These are phyloP conservation scores for Liposcelis brunnea DNA, from an alignment of 2,888 invertebrate genomes.

Conservation along the genomic window DNA sequence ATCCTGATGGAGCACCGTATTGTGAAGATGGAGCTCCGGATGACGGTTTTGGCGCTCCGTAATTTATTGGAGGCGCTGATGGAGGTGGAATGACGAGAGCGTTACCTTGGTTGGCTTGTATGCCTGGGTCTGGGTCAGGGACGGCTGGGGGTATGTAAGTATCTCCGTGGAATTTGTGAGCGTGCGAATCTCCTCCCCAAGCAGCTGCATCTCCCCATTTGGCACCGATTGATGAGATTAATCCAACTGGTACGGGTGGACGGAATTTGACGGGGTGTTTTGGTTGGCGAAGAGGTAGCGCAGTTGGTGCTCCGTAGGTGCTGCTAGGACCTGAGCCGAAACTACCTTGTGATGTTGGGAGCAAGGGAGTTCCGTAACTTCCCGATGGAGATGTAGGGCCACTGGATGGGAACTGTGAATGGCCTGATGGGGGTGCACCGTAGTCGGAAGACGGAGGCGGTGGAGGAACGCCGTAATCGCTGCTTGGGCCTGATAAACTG, in stretches of 20 bases:
- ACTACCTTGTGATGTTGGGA: background rate
- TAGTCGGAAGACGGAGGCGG: background rate
- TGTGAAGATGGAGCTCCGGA: constrained; percentile 13
- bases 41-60: background rate
- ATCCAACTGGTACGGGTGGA: constrained; percentile 52
- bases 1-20: constrained; percentile 14
- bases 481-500: constrained; percentile 2
- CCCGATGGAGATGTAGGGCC: background rate
- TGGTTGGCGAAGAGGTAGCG: constrained; percentile 25
- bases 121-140: constrained; percentile 16
- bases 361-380: constrained; percentile 15
- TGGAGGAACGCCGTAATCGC: constrained; percentile 8
- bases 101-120: background rate
- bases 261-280: constrained; percentile 51
- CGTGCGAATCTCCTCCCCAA: constrained; percentile 18
- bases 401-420: background rate
- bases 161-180: constrained; percentile 16
- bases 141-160: constrained; percentile 21
- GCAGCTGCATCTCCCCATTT: constrained; percentile 37
- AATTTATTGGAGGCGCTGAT: constrained; percentile 7
- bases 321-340: background rate
- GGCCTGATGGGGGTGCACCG: background rate
- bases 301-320: constrained; percentile 19
- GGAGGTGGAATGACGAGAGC: constrained; percentile 7
- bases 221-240: constrained; percentile 47